Evolutionary conservation across 1,140 invertebrate species (phyloP), one percentile per base, ranked within the genome.

Genomic region (Anoplolepis gracilipes): DNA sequence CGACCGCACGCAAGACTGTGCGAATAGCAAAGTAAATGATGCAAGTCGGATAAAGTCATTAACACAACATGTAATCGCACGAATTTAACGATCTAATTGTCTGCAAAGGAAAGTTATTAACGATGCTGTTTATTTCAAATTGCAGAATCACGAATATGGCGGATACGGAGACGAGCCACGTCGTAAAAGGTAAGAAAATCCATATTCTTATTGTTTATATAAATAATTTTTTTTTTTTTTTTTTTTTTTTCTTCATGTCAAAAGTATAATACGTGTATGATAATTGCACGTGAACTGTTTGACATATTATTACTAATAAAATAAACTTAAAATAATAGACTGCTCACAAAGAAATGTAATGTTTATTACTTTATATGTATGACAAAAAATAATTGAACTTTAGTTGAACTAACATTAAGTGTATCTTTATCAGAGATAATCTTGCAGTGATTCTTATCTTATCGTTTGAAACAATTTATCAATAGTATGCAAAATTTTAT

Each of bases 81-180:
- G 46, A 25, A 11, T 81, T 57, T 36, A 39, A 10, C 64, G 62
- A 70, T 30, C 55, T 65, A 36, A 78, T n/a, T n/a, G 11, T 57
- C 33, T 42, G 6, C 25, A 25, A 39, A 3, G 28, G 11, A 53
- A 78, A 67, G 13, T 67, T 67, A 72, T 39, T 72, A 81, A 81
- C 42, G 65, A 69, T 22, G 22, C 42, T 57, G 42, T 73, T 85
- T 85, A 2, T 88, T 91, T 90, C 87, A 89, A 82, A 84, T 95
- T 95, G 39, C 94, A 95, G 94, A 95, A 95, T 92, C 94, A 95
- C 89, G 94, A 95, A 82, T 95, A 95, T 88, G 92, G 94, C 81
- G 94, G 93, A 36, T 95, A 95, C 77, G 94, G 95, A 8, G 95
- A 95, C 49, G 95, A 95, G 49, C 95, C 95, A n/a, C 90, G 95